phyloP scores from a whole-genome alignment of 2,797 vertebrate genomes.

The Anas bahamensis region DNA sequence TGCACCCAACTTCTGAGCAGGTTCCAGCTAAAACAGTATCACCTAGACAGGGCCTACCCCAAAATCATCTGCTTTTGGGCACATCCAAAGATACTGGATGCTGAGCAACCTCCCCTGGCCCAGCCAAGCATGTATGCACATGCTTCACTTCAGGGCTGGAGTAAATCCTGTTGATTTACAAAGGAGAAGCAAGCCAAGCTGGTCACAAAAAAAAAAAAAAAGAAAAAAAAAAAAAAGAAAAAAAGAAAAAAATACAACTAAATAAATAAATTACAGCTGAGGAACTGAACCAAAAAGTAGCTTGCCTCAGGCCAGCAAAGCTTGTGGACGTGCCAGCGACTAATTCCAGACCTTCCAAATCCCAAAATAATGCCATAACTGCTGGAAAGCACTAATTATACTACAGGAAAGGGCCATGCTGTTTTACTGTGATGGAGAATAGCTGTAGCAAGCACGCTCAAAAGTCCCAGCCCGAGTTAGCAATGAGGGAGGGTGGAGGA shows the following conservation, averaged over 20 bases:
- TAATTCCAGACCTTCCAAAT: neutral
- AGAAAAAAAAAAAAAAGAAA: no score
- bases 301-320: neutral
- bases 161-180: neutral
- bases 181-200: neutral
- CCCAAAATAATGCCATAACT: neutral
- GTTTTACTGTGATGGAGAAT: neutral
- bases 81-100: neutral
- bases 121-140: neutral
- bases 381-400: neutral
- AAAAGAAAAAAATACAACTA: no score
- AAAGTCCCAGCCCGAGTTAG: neutral
- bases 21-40: neutral
- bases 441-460: neutral
- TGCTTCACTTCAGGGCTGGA: neutral
- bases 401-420: neutral
- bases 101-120: neutral
- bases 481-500: neutral
- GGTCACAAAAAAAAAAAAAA: neutral
- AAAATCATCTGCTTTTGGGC: neutral
- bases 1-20: neutral
- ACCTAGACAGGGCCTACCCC: neutral
- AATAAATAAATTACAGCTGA: neutral
- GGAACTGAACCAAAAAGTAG: neutral
- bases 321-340: neutral